phyloP scores from a whole-genome alignment of 2,113 vertebrate species.

The Rhinoderma darwinii region DNA sequence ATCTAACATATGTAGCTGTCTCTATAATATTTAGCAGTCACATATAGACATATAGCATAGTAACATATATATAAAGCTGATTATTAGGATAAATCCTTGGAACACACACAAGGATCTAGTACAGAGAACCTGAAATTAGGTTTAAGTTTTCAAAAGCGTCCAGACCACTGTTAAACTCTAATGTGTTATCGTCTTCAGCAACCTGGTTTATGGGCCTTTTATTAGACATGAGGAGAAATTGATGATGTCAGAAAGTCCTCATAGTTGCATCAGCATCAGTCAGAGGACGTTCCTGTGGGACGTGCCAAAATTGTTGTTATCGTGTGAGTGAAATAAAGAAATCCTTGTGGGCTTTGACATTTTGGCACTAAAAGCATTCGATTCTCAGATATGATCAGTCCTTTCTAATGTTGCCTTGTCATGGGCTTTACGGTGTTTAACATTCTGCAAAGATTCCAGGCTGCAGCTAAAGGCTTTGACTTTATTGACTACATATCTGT shows the following conservation, averaged over 20 bases:
- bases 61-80: too few relatives aligned
- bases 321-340: slow-evolving; percentile 16
- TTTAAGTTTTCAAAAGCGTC: too few relatives aligned
- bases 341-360: slow-evolving; percentile 4
- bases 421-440: neutral
- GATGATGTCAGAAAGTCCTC: neutral
- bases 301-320: neutral
- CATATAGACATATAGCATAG: too few relatives aligned
- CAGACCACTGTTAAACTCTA: too few relatives aligned
- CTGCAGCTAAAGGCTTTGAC: neutral
- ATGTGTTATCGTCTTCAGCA: too few relatives aligned
- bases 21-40: too few relatives aligned
- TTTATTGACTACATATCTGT: slow-evolving; percentile 1
- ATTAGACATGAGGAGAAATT: neutral
- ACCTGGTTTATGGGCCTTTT: neutral
- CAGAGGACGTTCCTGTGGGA: neutral
- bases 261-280: neutral
- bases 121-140: too few relatives aligned
- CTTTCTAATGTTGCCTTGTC: neutral
- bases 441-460: neutral
- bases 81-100: too few relatives aligned
- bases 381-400: neutral
- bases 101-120: too few relatives aligned
- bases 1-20: too few relatives aligned
- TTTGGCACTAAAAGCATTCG: neutral